These are phyloP conservation scores for Metopia argyrocephala DNA, from an alignment of 2,888 invertebrate species.

Conservation along the genomic window DNA sequence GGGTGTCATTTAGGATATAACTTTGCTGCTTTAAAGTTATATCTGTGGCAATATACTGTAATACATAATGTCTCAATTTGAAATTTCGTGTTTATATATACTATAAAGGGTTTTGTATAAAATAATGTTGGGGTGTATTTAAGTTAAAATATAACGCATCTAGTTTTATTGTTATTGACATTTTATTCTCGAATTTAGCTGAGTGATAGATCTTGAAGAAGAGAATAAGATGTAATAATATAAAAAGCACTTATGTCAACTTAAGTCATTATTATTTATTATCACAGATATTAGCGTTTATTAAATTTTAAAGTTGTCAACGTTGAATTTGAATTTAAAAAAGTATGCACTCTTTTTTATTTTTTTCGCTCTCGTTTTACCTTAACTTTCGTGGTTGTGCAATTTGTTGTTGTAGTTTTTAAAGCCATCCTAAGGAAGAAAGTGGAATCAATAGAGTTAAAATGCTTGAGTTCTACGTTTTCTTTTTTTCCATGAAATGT, in stretches of 20 bases:
- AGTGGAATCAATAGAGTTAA: constrained; percentile 19
- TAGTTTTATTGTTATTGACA: too few relatives aligned
- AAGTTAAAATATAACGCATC: too few relatives aligned
- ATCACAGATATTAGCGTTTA: not conserved
- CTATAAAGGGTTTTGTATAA: too few relatives aligned
- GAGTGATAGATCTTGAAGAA: too few relatives aligned
- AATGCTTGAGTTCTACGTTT: constrained; percentile 23
- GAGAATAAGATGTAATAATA: too few relatives aligned
- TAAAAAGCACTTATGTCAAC: not conserved
- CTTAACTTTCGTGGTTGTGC: not conserved
- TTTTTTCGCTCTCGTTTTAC: not conserved
- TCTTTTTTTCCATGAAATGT: constrained; percentile 21
- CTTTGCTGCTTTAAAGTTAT: too few relatives aligned
- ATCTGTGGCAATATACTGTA: too few relatives aligned
- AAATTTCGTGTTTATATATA: too few relatives aligned
- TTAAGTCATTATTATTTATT: not conserved
- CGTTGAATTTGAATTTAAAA: not conserved
- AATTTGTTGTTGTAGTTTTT: not conserved
- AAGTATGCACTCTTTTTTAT: not conserved
- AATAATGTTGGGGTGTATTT: too few relatives aligned
- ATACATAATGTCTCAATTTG: too few relatives aligned
- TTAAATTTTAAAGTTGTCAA: not conserved
- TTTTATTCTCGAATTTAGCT: too few relatives aligned
- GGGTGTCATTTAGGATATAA: too few relatives aligned
- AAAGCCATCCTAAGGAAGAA: not conserved